phyloP scores from a whole-genome alignment of 64 coral and sea anemone genomes.

The Porites australiensis region DNA sequence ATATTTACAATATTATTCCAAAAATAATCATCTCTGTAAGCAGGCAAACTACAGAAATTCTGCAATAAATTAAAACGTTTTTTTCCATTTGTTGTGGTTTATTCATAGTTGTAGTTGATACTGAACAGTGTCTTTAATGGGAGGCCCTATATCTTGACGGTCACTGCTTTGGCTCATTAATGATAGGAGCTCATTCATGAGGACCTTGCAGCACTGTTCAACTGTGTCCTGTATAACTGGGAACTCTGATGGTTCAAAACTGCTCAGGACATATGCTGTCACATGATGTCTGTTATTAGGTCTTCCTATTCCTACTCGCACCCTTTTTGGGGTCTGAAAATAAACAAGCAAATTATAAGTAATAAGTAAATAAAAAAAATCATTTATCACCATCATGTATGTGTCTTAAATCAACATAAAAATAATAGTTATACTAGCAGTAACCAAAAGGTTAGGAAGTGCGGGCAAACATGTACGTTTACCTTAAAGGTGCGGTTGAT shows the following conservation, averaged over 20 bases:
- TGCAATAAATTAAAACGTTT: not conserved
- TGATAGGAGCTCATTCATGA: conserved; percentile 54
- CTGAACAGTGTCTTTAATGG: not conserved
- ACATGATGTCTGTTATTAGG: conserved; percentile 72
- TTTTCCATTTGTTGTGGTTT: not conserved
- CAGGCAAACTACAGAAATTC: not conserved
- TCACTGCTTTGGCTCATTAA: not conserved
- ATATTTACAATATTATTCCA: too few relatives aligned
- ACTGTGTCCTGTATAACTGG: conserved; percentile 54
- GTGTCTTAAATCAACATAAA: not conserved
- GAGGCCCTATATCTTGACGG: not conserved
- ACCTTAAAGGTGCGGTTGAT: too few relatives aligned
- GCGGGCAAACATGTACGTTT: too few relatives aligned
- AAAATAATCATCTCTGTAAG: too few relatives aligned
- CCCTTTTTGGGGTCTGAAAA: conserved; percentile 66
- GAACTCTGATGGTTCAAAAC: conserved; percentile 74
- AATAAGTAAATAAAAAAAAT: not conserved
- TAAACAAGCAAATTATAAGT: not conserved
- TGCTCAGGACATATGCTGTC: conserved; percentile 75
- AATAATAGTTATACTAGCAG: not conserved
- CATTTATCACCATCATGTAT: not conserved
- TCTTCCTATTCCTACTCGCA: conserved; percentile 83
- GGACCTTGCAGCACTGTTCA: conserved; percentile 64
- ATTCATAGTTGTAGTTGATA: not conserved
- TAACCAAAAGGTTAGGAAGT: too few relatives aligned